Evolutionary conservation across 2,888 invertebrate genomes (phyloP).

Genomic region (Strigamia maritima): DNA sequence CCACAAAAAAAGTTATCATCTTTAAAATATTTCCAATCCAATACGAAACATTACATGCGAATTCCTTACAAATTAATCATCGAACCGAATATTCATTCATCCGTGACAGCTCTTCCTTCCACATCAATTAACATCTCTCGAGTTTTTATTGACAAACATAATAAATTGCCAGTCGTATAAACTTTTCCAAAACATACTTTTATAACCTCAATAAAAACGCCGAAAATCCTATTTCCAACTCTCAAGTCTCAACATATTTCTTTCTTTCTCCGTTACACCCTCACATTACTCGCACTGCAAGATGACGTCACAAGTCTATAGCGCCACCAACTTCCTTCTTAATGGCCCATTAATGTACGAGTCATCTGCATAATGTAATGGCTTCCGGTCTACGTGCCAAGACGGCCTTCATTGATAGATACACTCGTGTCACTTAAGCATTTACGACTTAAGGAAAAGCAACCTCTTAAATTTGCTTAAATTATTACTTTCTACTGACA

Average conservation of each 20-base stretch:
- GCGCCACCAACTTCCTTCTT: background rate
- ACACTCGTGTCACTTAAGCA: slow-evolving; percentile 20
- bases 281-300: background rate
- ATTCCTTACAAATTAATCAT: background rate
- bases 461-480: background rate
- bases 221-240: background rate
- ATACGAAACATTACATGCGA: background rate
- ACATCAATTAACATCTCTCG: background rate
- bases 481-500: background rate
- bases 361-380: slow-evolving; percentile 27
- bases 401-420: slow-evolving; percentile 16
- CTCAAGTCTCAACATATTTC: background rate
- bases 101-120: background rate
- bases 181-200: background rate
- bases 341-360: slow-evolving; percentile 11
- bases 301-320: background rate
- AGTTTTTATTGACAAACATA: background rate
- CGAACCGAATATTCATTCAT: background rate
- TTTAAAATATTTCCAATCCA: no score
- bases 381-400: slow-evolving; percentile 27
- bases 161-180: background rate
- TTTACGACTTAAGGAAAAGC: slow-evolving; percentile 21
- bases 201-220: background rate
- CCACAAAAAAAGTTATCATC: no score
- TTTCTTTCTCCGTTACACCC: background rate